These are phyloP conservation scores for Nudaria mundana DNA, from an alignment of 2,888 invertebrate genomes.

Conservation along the genomic window DNA sequence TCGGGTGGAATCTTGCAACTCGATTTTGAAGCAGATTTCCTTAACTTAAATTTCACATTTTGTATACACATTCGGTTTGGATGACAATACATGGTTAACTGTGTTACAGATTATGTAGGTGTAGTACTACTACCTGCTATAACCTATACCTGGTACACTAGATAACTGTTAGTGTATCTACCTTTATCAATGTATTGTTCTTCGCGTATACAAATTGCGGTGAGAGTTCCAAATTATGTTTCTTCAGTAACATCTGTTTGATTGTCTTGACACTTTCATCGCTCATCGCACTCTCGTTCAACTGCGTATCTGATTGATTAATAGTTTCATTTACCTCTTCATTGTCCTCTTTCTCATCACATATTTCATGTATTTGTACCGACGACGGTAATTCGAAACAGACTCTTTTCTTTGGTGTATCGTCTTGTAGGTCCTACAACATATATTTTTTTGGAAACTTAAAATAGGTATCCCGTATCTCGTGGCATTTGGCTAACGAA, in stretches of 20 bases:
- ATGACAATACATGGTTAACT: no score
- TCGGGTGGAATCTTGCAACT: no score
- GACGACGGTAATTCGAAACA: conserved; percentile 44
- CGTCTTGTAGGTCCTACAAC: conserved; percentile 29
- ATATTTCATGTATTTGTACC: conserved; percentile 30
- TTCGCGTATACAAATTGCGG: conserved; percentile 66
- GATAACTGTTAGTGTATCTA: no score
- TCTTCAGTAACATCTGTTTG: conserved; percentile 57
- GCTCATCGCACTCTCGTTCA: conserved; percentile 39
- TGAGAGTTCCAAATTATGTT: conserved; percentile 60
- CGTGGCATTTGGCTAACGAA: no score
- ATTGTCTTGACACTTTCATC: conserved; percentile 51
- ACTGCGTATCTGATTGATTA: conserved; percentile 43
- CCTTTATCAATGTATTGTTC: conserved; percentile 40
- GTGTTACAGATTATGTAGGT: no score
- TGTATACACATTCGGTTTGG: no score
- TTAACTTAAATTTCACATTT: no score
- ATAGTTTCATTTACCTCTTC: conserved; percentile 21
- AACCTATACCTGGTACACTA: no score
- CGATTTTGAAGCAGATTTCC: no score
- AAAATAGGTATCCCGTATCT: no score
- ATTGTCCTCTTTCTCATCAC: conserved; percentile 19
- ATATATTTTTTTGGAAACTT: background rate
- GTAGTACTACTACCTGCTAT: no score
- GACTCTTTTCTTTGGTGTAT: conserved; percentile 43